These are phyloP conservation scores for Heliconius hortense DNA, from an alignment of 2,888 invertebrate genomes.

Conservation along the genomic window DNA sequence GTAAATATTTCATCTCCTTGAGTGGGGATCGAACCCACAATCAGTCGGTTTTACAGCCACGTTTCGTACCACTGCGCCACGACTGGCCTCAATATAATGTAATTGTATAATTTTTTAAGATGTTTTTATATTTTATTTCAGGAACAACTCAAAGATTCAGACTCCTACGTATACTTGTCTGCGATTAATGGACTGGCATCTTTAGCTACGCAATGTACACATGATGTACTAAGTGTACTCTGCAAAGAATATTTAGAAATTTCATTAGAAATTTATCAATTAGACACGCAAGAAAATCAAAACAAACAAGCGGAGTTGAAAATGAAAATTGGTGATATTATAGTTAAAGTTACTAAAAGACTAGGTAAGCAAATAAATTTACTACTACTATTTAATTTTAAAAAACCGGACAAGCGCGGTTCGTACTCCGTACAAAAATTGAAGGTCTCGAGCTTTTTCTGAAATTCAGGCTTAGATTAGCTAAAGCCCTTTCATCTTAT, in stretches of 20 bases:
- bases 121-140: constrained; percentile 55
- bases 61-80: too few species aligned
- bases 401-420: too few species aligned
- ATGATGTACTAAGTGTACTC: constrained; percentile 85
- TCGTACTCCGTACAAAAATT: too few species aligned
- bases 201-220: constrained; percentile 85
- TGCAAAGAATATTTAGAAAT: constrained; percentile 84
- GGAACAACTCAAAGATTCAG: constrained; percentile 88
- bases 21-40: too few species aligned
- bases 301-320: constrained; percentile 81
- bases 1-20: too few species aligned
- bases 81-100: too few species aligned
- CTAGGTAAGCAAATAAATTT: constrained; percentile 81
- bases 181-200: constrained; percentile 89
- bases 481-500: too few species aligned
- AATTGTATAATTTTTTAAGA: too few species aligned
- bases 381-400: too few species aligned
- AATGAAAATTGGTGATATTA: constrained; percentile 90
- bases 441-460: too few species aligned
- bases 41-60: too few species aligned
- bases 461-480: too few species aligned
- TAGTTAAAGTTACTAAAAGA: constrained; percentile 86
- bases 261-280: constrained; percentile 50
- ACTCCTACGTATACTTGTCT: constrained; percentile 91
- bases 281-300: constrained; percentile 57